Conservation (phyloP, 2,797 vertebrate species). For the Coendou prehensilis region DNA sequence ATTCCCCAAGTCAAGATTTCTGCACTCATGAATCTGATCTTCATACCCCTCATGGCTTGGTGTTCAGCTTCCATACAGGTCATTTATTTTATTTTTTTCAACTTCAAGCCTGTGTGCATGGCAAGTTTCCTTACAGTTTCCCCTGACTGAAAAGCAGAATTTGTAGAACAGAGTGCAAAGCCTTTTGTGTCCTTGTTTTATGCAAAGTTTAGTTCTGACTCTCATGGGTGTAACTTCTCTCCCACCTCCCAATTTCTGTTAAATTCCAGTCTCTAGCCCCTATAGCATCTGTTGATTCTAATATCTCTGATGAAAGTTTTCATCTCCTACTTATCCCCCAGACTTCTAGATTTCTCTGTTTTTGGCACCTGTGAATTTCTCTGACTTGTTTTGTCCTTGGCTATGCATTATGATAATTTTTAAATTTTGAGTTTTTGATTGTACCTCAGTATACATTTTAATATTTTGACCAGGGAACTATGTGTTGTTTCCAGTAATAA, state of each 20-base stretch:
- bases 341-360: slow-evolving; percentile 3
- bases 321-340: neutral
- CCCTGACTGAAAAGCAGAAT: neutral
- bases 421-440: slow-evolving; percentile 11
- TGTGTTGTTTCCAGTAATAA: slow-evolving; percentile 30
- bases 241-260: neutral
- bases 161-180: neutral
- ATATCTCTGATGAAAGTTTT: neutral
- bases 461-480: neutral
- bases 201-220: slow-evolving; percentile 30
- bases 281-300: neutral
- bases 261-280: neutral
- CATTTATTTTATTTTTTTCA: neutral
- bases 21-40: neutral
- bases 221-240: neutral
- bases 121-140: neutral
- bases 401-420: neutral
- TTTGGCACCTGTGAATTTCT: slow-evolving; percentile 19
- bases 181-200: neutral
- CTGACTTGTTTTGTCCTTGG: neutral
- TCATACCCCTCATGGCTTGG: neutral
- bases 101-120: neutral
- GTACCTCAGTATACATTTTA: neutral
- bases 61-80: neutral
- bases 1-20: neutral